Evolutionary conservation across 2,113 vertebrate genomes (phyloP).

Genomic region (Rhynchomys soricoides): DNA sequence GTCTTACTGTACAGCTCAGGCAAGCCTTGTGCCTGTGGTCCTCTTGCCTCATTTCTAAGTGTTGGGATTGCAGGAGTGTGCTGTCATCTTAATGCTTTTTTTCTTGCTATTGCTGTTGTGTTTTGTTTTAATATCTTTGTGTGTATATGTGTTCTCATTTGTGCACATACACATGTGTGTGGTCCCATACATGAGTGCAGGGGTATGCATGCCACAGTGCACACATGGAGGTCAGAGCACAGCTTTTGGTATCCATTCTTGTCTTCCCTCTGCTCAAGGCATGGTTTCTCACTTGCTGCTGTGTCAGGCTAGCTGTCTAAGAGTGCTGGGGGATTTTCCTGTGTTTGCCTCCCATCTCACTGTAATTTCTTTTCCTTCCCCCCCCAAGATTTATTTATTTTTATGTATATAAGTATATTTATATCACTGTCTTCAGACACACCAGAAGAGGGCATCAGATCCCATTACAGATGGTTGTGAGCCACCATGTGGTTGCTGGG

Average conservation of each 20-base stretch:
- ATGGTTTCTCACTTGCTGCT: background rate
- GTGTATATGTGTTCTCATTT: background rate
- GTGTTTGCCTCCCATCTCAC: background rate
- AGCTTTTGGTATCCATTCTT: background rate
- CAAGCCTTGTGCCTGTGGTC: background rate
- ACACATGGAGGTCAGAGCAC: background rate
- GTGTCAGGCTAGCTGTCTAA: background rate
- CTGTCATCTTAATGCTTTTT: background rate
- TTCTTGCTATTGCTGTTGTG: background rate
- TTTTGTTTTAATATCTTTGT: background rate
- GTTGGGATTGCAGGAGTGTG: background rate
- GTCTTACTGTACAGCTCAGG: background rate
- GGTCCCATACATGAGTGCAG: background rate
- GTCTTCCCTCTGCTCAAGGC: background rate
- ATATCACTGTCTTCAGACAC: too few species aligned
- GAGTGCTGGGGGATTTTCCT: background rate
- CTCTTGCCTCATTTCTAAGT: background rate
- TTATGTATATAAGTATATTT: too few species aligned
- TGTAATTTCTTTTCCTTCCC: background rate
- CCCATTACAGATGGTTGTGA: too few species aligned
- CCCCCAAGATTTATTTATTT: too few species aligned
- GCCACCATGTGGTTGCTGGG: too few species aligned
- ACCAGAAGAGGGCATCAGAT: too few species aligned
- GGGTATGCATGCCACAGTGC: background rate
- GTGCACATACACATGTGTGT: background rate